A percentile compares a stretch with the other conserved stretches of the same genome.
These are phyloP conservation scores for Coreius guichenoti DNA, from an alignment of 2,797 vertebrate species.

Conservation along the genomic window DNA sequence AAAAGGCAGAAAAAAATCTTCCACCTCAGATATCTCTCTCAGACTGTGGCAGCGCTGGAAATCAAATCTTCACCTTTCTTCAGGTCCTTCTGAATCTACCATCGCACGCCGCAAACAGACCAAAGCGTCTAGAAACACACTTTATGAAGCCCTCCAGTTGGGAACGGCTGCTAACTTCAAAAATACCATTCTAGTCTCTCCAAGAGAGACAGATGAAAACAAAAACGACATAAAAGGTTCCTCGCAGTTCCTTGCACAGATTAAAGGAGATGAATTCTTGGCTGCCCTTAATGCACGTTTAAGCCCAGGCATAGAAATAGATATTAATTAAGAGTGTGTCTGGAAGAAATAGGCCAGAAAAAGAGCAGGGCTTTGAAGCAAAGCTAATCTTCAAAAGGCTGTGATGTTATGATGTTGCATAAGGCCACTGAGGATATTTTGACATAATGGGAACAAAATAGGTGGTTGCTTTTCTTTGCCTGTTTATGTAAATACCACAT, in stretches of 20 bases:
- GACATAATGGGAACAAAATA: slow-evolving; percentile 66
- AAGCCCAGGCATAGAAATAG: slow-evolving; percentile 60
- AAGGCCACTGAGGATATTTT: slow-evolving; percentile 60
- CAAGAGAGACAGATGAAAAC: slow-evolving; percentile 47
- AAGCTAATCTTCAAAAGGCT: slow-evolving; percentile 58
- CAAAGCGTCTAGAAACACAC: slow-evolving; percentile 49
- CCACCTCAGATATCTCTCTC: slow-evolving; percentile 30
- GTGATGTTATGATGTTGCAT: slow-evolving; percentile 60
- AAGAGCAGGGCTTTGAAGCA: slow-evolving; percentile 60
- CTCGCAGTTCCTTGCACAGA: slow-evolving; percentile 59
- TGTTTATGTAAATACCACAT: slow-evolving; percentile 59
- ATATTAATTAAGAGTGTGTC: slow-evolving; percentile 63
- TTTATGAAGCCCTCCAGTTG: slow-evolving; percentile 57
- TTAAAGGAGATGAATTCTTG: slow-evolving; percentile 65
- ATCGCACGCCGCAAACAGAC: slow-evolving; percentile 36
- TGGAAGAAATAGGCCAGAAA: slow-evolving; percentile 58
- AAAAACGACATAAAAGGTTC: slow-evolving; percentile 58
- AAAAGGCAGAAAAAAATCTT: slow-evolving; percentile 36
- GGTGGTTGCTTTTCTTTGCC: slow-evolving; percentile 48
- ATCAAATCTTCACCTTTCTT: slow-evolving; percentile 58
- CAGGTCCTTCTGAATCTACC: slow-evolving; percentile 30
- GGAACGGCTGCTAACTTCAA: slow-evolving; percentile 58
- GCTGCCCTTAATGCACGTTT: slow-evolving; percentile 61
- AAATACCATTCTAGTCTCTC: slow-evolving; percentile 52
- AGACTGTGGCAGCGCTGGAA: slow-evolving; percentile 38